Percentiles rank a stretch among this genome's conserved stretches.
phyloP scores from a whole-genome alignment of 2,888 invertebrate species.

The Macrophya alboannulata region DNA sequence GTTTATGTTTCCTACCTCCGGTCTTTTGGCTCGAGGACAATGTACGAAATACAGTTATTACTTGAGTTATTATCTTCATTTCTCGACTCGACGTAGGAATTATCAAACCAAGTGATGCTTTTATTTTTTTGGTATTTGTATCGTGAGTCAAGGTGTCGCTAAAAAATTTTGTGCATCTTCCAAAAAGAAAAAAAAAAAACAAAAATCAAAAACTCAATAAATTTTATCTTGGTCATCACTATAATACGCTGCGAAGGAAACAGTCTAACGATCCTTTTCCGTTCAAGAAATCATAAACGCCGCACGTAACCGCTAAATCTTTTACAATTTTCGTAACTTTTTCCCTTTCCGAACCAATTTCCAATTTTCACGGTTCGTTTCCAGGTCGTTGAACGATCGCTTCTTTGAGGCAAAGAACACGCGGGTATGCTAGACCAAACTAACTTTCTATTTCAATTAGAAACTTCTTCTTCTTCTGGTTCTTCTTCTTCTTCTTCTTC shows the following conservation, averaged over 20 bases:
- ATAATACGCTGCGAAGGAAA: not conserved
- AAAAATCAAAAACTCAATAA: not conserved
- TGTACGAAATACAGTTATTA: constrained; percentile 33
- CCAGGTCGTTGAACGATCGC: constrained; percentile 31
- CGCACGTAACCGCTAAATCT: constrained; percentile 37
- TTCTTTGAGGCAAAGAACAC: constrained; percentile 20
- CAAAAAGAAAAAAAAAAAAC: not conserved
- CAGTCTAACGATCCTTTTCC: constrained; percentile 20
- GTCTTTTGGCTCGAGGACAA: constrained; percentile 45
- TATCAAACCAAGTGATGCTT: not conserved
- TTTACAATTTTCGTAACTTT: constrained; percentile 41
- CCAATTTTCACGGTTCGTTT: constrained; percentile 47
- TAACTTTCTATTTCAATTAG: constrained; percentile 35
- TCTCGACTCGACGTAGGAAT: not conserved
- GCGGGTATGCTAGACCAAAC: not conserved
- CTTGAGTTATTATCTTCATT: constrained; percentile 20
- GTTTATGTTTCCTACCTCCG: constrained; percentile 44
- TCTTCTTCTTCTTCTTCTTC: constrained; percentile 14
- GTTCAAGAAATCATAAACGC: constrained; percentile 18
- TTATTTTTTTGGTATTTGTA: not conserved
- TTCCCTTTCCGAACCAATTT: constrained; percentile 26
- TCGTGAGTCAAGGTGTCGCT: not conserved
- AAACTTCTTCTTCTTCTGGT: not conserved
- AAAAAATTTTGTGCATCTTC: not conserved
- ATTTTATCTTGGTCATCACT: not conserved